Conservation (phyloP, 2,113 vertebrate genomes). For the Coryphaenoides rupestris region DNA sequence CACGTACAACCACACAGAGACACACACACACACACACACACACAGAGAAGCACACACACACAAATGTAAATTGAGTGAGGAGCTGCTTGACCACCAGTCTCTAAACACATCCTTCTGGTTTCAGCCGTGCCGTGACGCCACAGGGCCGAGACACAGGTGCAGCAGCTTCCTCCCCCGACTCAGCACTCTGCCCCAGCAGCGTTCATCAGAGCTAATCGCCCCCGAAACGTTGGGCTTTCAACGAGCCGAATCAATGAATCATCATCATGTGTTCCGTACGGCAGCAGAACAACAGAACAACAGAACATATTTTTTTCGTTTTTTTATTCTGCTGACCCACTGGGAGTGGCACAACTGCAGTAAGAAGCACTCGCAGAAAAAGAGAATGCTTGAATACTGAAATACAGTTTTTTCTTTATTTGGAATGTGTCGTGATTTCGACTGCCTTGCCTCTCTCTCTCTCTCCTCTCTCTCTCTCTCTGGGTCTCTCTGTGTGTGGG, state of each 20-base stretch:
- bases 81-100: neutral
- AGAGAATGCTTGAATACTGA: too few species aligned
- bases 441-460: too few species aligned
- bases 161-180: conserved; percentile 23
- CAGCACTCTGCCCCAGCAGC: conserved; percentile 36
- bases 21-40: neutral
- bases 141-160: conserved; percentile 18
- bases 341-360: conserved; percentile 31
- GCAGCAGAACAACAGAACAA: conserved; percentile 37
- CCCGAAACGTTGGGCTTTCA: conserved; percentile 56
- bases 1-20: too few species aligned
- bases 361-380: conserved; percentile 14
- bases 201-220: conserved; percentile 57
- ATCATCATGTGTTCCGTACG: conserved; percentile 62
- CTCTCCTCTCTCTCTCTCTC: too few species aligned
- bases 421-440: too few species aligned
- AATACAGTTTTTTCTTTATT: too few species aligned
- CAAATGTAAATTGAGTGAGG: neutral
- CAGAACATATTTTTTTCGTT: conserved; percentile 45
- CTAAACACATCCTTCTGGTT: neutral
- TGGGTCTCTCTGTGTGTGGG: too few species aligned
- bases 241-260: conserved; percentile 61
- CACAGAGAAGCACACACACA: neutral
- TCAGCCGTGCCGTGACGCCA: neutral
- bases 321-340: conserved; percentile 60